These are phyloP conservation scores for Taxidea taxus DNA, from an alignment of 2,113 vertebrate species.

Conservation along the genomic window DNA sequence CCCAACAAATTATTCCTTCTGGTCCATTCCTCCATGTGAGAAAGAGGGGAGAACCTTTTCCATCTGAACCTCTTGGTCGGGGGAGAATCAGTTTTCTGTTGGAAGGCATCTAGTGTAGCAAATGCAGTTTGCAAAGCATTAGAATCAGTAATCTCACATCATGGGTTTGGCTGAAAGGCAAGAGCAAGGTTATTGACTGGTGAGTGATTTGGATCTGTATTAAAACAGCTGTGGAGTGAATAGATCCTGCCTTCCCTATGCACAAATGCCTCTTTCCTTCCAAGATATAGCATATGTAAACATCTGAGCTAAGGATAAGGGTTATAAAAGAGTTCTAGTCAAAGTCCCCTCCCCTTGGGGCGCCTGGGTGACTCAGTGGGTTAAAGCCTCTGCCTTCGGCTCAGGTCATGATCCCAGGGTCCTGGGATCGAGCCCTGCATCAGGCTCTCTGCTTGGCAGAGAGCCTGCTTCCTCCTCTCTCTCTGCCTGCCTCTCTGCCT, in stretches of 20 bases:
- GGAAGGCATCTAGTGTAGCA: neutral
- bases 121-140: neutral
- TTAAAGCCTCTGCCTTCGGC: too few species aligned
- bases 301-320: neutral
- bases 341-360: too few species aligned
- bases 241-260: neutral
- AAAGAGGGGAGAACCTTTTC: neutral
- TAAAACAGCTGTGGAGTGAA: neutral
- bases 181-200: neutral
- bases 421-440: too few species aligned
- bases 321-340: too few species aligned
- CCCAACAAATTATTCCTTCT: neutral
- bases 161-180: neutral
- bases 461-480: too few species aligned
- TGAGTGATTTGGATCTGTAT: neutral
- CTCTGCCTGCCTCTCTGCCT: too few species aligned
- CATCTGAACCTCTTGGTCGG: neutral
- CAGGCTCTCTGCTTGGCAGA: too few species aligned
- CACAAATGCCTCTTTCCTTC: neutral
- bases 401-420: too few species aligned
- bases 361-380: too few species aligned
- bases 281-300: neutral
- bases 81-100: neutral
- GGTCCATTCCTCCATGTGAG: neutral
- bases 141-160: neutral